Conservation (phyloP, 2,888 invertebrate genomes). For the Acrobasis repandana region DNA sequence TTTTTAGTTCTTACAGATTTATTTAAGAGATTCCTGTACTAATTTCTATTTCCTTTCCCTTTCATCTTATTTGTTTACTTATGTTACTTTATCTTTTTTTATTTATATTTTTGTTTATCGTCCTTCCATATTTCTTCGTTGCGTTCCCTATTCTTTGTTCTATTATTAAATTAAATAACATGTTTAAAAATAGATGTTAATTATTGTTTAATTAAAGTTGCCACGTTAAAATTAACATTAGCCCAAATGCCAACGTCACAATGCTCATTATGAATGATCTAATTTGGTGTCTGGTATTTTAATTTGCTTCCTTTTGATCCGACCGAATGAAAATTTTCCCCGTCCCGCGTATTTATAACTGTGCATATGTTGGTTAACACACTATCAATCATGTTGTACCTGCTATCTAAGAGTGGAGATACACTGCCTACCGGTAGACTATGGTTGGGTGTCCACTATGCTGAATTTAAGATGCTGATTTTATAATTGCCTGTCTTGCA, state of each 20-base stretch:
- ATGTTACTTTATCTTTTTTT: too few species aligned
- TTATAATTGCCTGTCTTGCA: too few species aligned
- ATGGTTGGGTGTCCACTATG: neutral
- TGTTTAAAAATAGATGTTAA: too few species aligned
- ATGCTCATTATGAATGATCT: slow-evolving; percentile 13
- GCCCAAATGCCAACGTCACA: slow-evolving; percentile 2
- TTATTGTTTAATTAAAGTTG: neutral
- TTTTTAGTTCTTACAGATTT: too few species aligned
- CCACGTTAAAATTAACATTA: neutral
- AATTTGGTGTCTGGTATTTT: slow-evolving; percentile 9
- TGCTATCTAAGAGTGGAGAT: slow-evolving; percentile 23
- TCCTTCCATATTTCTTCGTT: too few species aligned
- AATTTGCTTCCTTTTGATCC: slow-evolving; percentile 20
- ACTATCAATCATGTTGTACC: slow-evolving; percentile 36
- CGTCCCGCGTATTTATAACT: slow-evolving; percentile 12
- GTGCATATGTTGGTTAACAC: slow-evolving; percentile 25
- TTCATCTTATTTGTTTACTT: too few species aligned
- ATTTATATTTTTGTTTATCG: too few species aligned
- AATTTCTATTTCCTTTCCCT: too few species aligned
- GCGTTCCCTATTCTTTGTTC: too few species aligned
- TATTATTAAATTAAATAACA: too few species aligned
- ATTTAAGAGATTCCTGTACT: too few species aligned
- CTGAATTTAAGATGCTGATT: too few species aligned
- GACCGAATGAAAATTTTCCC: slow-evolving; percentile 25
- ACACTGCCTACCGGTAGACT: neutral